phyloP scores from a whole-genome alignment of 2,113 vertebrate genomes.

The Gallinago media region DNA sequence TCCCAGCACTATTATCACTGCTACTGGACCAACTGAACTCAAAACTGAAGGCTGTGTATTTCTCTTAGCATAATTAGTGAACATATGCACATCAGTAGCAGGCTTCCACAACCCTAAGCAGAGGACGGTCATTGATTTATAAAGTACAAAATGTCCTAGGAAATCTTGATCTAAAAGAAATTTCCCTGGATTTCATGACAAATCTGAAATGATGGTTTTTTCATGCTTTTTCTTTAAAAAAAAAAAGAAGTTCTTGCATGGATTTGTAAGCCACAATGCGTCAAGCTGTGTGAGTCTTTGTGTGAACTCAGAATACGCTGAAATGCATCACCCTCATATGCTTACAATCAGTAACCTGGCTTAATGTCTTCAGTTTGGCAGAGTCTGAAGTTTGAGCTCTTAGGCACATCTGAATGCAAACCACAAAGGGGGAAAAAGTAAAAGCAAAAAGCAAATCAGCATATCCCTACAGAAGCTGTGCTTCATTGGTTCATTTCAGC shows the following conservation, averaged over 20 bases:
- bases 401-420: background rate
- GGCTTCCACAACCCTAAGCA: background rate
- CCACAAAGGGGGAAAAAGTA: background rate
- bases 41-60: background rate
- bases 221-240: background rate
- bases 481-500: background rate
- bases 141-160: background rate
- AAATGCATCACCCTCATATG: background rate
- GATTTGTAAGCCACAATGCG: background rate
- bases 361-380: background rate
- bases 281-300: background rate
- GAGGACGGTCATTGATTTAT: background rate
- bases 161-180: background rate
- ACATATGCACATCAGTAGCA: background rate
- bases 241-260: background rate
- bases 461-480: background rate
- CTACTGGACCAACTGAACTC: background rate
- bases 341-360: background rate
- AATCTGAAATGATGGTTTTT: background rate
- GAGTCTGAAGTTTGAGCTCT: background rate
- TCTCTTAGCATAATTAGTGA: background rate
- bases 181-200: background rate
- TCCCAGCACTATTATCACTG: background rate
- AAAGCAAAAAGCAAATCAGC: background rate
- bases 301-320: background rate